Conservation (phyloP, 2,797 vertebrate species). For the Babyrousa celebensis region DNA sequence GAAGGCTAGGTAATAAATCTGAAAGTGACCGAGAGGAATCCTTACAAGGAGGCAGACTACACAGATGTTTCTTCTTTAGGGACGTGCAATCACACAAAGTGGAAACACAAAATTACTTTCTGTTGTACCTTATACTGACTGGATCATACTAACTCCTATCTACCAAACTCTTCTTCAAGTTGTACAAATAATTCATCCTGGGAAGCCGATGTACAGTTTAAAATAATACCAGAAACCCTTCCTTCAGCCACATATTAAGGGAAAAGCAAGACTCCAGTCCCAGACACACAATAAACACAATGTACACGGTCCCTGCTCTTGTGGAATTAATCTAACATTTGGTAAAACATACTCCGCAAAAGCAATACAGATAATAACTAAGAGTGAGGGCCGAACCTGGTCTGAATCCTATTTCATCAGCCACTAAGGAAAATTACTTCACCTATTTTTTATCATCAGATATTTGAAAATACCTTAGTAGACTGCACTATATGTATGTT, state of each 20-base stretch:
- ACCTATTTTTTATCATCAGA: background rate
- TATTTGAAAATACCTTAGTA: background rate
- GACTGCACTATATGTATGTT: background rate
- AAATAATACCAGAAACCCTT: background rate
- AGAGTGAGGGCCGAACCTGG: background rate
- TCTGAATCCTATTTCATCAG: background rate
- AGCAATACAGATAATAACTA: background rate
- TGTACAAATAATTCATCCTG: constrained; percentile 24
- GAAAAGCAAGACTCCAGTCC: background rate
- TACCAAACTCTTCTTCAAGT: background rate
- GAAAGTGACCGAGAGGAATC: background rate
- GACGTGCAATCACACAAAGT: background rate
- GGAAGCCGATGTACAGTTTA: background rate
- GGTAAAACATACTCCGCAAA: background rate
- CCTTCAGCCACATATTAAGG: background rate
- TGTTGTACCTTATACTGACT: background rate
- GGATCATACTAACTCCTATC: background rate
- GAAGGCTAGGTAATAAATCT: background rate
- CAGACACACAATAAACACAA: background rate
- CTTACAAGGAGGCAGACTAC: background rate
- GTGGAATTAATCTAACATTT: background rate
- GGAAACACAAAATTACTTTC: background rate
- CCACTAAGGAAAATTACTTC: background rate
- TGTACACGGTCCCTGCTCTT: background rate
- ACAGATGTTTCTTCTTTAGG: background rate